These are phyloP conservation scores for Baryphthengus martii DNA, from an alignment of 2,113 vertebrate genomes.

Conservation along the genomic window DNA sequence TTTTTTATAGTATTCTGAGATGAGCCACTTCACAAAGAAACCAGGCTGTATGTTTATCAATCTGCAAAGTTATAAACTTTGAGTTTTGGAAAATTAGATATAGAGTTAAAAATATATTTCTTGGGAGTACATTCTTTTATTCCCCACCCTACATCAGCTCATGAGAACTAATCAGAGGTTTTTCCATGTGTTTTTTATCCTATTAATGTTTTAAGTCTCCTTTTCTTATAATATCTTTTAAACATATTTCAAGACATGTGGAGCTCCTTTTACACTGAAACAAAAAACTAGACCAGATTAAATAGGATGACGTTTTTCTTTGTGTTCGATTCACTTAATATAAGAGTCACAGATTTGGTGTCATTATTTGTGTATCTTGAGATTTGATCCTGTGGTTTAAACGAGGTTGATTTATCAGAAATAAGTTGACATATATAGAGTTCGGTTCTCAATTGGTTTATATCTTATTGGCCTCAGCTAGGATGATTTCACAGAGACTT, in stretches of 20 bases:
- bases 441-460: neutral
- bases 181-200: neutral
- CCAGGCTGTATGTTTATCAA: neutral
- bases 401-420: neutral
- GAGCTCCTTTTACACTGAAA: neutral
- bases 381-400: neutral
- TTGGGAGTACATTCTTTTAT: neutral
- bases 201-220: neutral
- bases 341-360: neutral
- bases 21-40: neutral
- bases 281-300: neutral
- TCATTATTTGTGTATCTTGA: neutral
- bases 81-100: neutral
- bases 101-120: constrained; percentile 19
- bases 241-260: neutral
- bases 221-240: neutral
- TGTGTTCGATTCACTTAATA: neutral
- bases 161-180: neutral
- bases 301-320: neutral
- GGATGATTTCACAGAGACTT: neutral
- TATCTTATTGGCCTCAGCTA: neutral
- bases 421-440: neutral
- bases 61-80: neutral
- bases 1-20: neutral
- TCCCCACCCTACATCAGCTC: neutral